Conservation (phyloP, 2,797 vertebrate genomes). For the Cyprinella venusta region DNA sequence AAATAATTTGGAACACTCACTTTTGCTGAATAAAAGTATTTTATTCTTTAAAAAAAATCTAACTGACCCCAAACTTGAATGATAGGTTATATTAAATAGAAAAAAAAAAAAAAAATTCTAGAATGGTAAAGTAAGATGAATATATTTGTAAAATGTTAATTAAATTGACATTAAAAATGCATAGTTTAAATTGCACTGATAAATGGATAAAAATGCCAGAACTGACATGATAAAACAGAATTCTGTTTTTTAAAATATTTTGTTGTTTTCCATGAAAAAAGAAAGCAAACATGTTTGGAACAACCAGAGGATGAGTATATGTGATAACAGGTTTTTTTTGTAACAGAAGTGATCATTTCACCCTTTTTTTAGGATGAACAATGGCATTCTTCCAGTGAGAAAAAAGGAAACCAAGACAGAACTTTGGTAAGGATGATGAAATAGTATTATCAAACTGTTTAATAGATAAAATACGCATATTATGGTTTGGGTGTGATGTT, state of each 20-base stretch:
- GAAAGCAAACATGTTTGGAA: not conserved
- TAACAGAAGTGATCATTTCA: not conserved
- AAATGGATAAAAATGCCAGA: not conserved
- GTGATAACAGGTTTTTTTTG: not conserved
- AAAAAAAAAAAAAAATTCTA: not conserved
- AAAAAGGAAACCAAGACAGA: constrained; percentile 61
- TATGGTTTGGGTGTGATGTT: not conserved
- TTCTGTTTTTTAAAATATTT: too few species aligned
- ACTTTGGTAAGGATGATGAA: constrained; percentile 64
- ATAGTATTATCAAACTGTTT: not conserved
- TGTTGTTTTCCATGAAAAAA: not conserved
- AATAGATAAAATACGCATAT: not conserved
- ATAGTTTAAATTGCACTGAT: not conserved
- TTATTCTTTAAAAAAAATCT: not conserved
- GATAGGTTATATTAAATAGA: not conserved
- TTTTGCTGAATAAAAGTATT: not conserved
- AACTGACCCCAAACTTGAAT: not conserved
- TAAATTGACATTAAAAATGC: not conserved
- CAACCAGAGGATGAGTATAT: not conserved
- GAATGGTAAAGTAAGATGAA: not conserved
- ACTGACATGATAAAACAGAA: not conserved
- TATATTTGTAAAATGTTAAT: not conserved
- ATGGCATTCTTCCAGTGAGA: constrained; percentile 57
- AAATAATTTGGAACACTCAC: too few species aligned
- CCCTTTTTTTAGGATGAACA: constrained; percentile 50